phyloP scores from a whole-genome alignment of 2,797 vertebrate genomes.

The Cyprinella venusta region DNA sequence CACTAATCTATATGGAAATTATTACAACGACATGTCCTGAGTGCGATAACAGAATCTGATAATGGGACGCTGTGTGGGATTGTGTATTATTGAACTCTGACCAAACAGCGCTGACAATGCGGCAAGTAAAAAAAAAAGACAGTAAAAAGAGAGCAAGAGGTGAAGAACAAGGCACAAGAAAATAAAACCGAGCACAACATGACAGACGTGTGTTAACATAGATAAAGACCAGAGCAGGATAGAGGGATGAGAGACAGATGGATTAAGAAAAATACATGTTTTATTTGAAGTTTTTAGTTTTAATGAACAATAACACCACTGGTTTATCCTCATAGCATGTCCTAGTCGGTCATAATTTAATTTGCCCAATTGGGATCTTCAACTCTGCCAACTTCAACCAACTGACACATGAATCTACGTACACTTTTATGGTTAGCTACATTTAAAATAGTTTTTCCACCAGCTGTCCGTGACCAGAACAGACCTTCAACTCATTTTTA shows the following conservation, averaged over 20 bases:
- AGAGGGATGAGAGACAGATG: slow-evolving; percentile 1
- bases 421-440: slow-evolving; percentile 4
- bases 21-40: neutral
- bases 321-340: neutral
- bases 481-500: slow-evolving; percentile 14
- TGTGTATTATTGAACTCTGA: slow-evolving; percentile 30
- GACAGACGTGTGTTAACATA: neutral
- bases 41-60: slow-evolving; percentile 7
- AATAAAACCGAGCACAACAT: slow-evolving; percentile 22
- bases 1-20: slow-evolving; percentile 51
- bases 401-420: neutral
- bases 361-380: neutral
- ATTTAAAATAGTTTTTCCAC: neutral
- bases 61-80: slow-evolving; percentile 31
- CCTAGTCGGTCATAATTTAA: neutral
- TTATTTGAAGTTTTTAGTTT: neutral
- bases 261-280: neutral
- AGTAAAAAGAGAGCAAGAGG: neutral
- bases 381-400: neutral
- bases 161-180: neutral
- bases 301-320: neutral
- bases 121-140: neutral
- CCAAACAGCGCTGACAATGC: neutral
- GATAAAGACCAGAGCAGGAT: neutral
- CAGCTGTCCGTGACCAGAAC: neutral